Conservation (phyloP, 2,797 vertebrate genomes). For the Pseudochirops cupreus region DNA sequence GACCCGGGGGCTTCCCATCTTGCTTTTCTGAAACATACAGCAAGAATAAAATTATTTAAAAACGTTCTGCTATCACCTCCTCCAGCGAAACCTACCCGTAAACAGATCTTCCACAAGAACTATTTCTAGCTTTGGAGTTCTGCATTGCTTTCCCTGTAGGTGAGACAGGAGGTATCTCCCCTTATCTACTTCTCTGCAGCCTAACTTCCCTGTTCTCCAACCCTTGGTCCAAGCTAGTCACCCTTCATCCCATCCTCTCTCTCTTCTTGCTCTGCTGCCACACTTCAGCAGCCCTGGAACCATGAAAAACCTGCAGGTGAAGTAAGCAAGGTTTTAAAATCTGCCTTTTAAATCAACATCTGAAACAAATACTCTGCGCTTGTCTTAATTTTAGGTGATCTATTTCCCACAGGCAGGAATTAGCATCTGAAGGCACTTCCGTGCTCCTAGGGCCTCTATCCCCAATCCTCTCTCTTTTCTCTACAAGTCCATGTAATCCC, state of each 20-base stretch:
- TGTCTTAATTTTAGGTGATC: not conserved
- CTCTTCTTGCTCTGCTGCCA: not conserved
- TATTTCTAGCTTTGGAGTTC: slow-evolving; percentile 8
- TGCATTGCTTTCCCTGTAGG: slow-evolving; percentile 11
- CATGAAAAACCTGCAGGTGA: not conserved
- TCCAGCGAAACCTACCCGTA: not conserved
- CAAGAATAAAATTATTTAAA: not conserved
- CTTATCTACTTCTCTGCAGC: not conserved
- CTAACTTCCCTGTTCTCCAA: not conserved
- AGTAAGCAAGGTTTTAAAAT: not conserved
- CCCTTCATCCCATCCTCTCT: not conserved
- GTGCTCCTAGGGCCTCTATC: not conserved
- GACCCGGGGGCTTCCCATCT: not conserved
- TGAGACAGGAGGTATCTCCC: slow-evolving; percentile 2
- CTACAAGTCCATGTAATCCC: not conserved
- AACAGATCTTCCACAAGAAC: slow-evolving; percentile 24
- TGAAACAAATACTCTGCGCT: not conserved
- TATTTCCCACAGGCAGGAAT: not conserved
- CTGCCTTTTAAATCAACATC: not conserved
- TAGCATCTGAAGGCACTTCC: not conserved
- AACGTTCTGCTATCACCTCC: slow-evolving; percentile 19
- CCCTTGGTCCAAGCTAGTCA: not conserved
- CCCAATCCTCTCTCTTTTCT: not conserved
- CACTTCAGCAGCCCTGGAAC: not conserved
- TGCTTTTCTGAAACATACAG: slow-evolving; percentile 20